Evolutionary conservation across 2,113 vertebrate species (phyloP), one percentile per base, ranked within the genome.

Genomic region (Octodon degus): DNA sequence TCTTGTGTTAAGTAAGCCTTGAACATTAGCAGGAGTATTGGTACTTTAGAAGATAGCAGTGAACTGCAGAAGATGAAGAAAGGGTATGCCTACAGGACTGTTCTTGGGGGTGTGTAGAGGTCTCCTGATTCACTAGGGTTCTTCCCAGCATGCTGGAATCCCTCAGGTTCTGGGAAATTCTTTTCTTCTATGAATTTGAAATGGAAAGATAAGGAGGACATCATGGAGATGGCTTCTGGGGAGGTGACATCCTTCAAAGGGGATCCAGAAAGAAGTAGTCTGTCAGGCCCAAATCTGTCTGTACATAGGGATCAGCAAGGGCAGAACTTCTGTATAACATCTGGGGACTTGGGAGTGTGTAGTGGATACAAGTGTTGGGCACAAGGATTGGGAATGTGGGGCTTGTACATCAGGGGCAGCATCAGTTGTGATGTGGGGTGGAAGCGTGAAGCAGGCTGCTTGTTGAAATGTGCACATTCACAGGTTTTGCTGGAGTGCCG

Each of bases 101-200:
- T 63, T 87, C 47, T 93, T 63, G 25, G 37, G 37, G 17, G 30
- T 79, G 43, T 43, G 37, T 40, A 8, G 55, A 91, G 63, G 7
- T 91, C 80, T 93, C 34, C 32, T 68, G 55, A 68, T 58, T 58
- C 77, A 50, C 87, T 91, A 22, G 34, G 13, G 22, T 94, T 90
- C 62, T 24, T 87, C 82, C 91, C 30, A 62, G 22, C 37, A 53
- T 92, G 50, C 50, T 79, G 25, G 60, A 3, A 10, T 92, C 9
- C 9, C 43, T 77, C 8, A 34, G 68, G 3, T 91, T 93, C 70
- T 80, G 72, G 94, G 37, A 47, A n/a, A 58, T 90, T 89, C 22
- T 86, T 93, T 13, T 93, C 16, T 77, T 77, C 94, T 88, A 34
- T 62, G 86, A 90, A 63, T 85, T 93, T 86, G 74, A 96, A 89